Evolutionary conservation across 2,113 vertebrate species (phyloP), one percentile per base, ranked within the genome.

Genomic region (Numida meleagris): DNA sequence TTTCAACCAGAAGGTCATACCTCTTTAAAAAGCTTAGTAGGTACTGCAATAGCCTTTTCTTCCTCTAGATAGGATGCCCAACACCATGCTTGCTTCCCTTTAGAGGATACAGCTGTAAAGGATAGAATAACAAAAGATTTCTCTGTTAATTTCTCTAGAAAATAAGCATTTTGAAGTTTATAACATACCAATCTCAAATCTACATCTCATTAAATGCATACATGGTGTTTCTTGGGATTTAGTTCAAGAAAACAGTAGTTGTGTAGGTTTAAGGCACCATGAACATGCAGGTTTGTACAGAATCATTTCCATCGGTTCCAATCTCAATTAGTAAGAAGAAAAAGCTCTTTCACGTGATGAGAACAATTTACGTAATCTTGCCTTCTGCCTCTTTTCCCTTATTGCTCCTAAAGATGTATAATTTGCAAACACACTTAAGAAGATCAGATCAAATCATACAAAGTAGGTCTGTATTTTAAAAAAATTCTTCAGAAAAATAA

Each of bases 61-160:
- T 99, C 99, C 88, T 99, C 99, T 65, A 99, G 96, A 95, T 99
- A 99, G 36, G 98, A 98, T 4, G 98, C 97, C 99, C 99, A 99
- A 93, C 99, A 99, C 99, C 99, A 99, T 0, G 98, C 94, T 61
- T 99, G 99, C 95, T 99, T 99, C 88, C 97, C 98, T 98, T 99
- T 98, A 70, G 97, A 97, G 76, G 97, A 94, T 45, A 98, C 96
- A 75, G 98, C 98, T 88, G 97, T 38, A 94, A 96, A 80, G 18
- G 15, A 93, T 12, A 82, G n/a, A 94, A 43, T 11, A 81, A 38
- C 13, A 53, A 73, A 84, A 53, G 29, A 79, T 53, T 59, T 82
- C 29, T 40, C 20, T 59, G 63, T 25, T 81, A 62, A 62, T 0
- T 13, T 86, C 40, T 57, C 57, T 72, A 85, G 45, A 5, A 81